Evolutionary conservation across 2,797 vertebrate genomes (phyloP).

Genomic region (Hippocampus kuda): DNA sequence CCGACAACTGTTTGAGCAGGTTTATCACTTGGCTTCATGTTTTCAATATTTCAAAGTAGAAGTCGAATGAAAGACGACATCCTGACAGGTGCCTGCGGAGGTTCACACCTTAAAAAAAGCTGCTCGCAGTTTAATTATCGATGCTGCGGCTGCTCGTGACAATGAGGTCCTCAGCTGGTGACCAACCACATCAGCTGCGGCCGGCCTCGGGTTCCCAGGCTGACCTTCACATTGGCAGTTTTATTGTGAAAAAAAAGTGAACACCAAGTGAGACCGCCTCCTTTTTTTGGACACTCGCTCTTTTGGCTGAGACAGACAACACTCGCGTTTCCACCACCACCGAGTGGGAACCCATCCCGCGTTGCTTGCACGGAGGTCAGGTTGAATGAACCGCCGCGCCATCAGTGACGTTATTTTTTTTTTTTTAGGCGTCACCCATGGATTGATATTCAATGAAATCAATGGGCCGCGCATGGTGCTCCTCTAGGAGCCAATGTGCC

Average conservation of each 20-base stretch:
- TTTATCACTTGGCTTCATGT: not conserved
- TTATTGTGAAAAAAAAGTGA: not conserved
- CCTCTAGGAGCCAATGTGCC: no score
- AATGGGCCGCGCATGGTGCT: not conserved
- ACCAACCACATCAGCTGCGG: not conserved
- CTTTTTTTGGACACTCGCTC: no score
- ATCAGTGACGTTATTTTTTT: not conserved
- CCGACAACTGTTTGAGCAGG: not conserved
- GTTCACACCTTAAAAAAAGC: constrained; percentile 1
- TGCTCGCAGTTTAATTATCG: not conserved
- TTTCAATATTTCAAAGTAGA: not conserved
- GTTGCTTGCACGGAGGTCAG: not conserved
- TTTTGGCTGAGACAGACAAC: no score
- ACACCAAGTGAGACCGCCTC: no score
- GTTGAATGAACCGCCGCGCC: not conserved
- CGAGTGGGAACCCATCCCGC: no score
- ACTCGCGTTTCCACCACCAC: no score
- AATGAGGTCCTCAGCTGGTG: not conserved
- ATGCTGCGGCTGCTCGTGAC: not conserved
- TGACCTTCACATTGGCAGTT: not conserved
- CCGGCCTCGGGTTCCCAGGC: not conserved
- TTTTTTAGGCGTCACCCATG: not conserved
- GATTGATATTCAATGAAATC: not conserved
- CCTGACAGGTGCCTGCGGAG: not conserved
- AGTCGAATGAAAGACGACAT: not conserved